These are phyloP conservation scores for Notocelia uddmanniana DNA, from an alignment of 2,888 invertebrate genomes.

Conservation along the genomic window DNA sequence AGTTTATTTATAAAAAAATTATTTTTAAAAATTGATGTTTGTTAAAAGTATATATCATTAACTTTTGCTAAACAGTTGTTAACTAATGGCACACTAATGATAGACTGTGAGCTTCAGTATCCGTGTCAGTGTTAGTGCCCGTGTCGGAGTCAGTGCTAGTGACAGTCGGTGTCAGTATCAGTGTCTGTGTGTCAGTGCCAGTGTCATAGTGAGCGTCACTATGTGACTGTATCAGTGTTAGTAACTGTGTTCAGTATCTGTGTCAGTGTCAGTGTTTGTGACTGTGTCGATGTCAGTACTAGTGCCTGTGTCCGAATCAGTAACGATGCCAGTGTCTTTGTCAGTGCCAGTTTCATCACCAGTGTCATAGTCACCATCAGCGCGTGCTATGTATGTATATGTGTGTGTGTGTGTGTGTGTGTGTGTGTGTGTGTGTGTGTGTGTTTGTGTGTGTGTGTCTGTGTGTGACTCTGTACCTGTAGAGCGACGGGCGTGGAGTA, in stretches of 20 bases:
- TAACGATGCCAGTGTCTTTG: no score
- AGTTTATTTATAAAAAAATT: no score
- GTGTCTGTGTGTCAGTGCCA: not conserved
- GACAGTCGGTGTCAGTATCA: conserved; percentile 24
- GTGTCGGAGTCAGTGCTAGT: conserved; percentile 1
- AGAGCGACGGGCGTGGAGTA: conserved; percentile 37
- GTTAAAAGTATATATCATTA: not conserved
- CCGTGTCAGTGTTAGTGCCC: not conserved
- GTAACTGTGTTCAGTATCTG: no score
- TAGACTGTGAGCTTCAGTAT: not conserved
- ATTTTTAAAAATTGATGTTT: no score
- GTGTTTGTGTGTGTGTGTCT: not conserved
- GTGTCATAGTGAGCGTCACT: not conserved
- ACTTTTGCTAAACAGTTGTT: not conserved
- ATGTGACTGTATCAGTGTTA: no score
- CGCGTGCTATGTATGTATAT: not conserved
- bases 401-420: conserved; percentile 5
- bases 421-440: not conserved
- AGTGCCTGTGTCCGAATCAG: not conserved
- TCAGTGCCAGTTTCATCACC: conserved; percentile 5
- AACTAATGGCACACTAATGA: not conserved
- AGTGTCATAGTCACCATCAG: not conserved
- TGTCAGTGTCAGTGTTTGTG: no score
- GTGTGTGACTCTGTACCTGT: conserved; percentile 15
- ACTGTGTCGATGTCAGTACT: no score